Evolutionary conservation across 2,113 vertebrate genomes (phyloP), one percentile per base, ranked within the genome.

Genomic region (Tragelaphus scriptus): DNA sequence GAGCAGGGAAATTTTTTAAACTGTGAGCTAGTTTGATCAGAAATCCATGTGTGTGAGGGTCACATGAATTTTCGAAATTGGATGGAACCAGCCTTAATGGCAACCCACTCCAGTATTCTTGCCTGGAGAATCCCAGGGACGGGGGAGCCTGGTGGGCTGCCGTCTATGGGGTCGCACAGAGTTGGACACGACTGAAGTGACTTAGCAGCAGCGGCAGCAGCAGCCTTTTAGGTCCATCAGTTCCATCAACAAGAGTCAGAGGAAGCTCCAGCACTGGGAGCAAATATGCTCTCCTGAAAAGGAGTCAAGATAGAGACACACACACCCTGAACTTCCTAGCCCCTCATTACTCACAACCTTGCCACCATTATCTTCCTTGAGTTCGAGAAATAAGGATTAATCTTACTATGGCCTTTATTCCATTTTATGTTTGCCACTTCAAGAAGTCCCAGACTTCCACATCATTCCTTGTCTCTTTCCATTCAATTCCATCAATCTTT

Each of bases 11-110:
- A 91, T n/a, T 40, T 90, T 84, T 92, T 21, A 88, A 88, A 53
- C 85, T 95, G 19, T 86, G 80, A 87, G 19, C 86, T 92, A 5
- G 89, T 96, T 95, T 86, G 59, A 93, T 88, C 94, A 96, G 84
- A 98, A 97, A 91, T 97, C 7, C 61, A 84, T 81, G 65, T 95
- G 80, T 58, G 23, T 91, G 28, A 91, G 55, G 32, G n/a, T 94
- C 86, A 95, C 9, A 40, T 93, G 77, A 86, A 61, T 94, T 89
- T 93, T 88, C 71, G 40, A 61, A 95, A 75, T 65, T 77, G 14
- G 71, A 51, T 61, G 47, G 79, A 95, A 26, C 36, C 12, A 36
- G 49, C 11, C 68, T 71, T 75, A 44, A 44, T 44, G 44, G 44
- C 44, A 44, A 44, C 44, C 44, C 44, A 44, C 44, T 44, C 44